Conservation (phyloP, 2,797 vertebrate genomes). For the Eospalax fontanierii region DNA sequence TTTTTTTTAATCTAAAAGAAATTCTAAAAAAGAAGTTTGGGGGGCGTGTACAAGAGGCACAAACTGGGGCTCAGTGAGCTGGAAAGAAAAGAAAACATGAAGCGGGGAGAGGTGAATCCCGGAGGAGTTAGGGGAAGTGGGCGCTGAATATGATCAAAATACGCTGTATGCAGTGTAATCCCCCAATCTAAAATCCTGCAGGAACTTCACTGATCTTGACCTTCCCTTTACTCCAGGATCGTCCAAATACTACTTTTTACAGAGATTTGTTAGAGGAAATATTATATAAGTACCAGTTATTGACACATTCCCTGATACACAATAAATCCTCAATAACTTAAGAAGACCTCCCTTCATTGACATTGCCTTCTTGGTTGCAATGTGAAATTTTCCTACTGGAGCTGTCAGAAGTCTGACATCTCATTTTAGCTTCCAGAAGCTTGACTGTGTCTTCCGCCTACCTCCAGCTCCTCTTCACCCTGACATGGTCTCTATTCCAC, state of each 20-base stretch:
- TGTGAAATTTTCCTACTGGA: neutral
- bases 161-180: no score
- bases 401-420: neutral
- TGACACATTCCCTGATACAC: neutral
- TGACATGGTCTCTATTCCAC: neutral
- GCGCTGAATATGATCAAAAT: no score
- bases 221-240: neutral
- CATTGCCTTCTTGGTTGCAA: neutral
- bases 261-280: neutral
- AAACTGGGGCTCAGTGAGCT: no score
- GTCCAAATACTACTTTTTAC: neutral
- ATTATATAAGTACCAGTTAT: neutral
- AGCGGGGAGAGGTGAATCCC: no score
- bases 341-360: neutral
- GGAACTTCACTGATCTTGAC: neutral
- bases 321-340: constrained; percentile 11
- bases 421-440: neutral
- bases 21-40: neutral
- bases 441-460: neutral
- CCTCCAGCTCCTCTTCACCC: neutral
- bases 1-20: no score
- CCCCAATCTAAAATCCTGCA: no score
- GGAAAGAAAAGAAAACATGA: no score
- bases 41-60: no score
- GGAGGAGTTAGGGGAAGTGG: no score